Evolutionary conservation across 2,113 vertebrate genomes (phyloP).

Genomic region (Vombatus ursinus): DNA sequence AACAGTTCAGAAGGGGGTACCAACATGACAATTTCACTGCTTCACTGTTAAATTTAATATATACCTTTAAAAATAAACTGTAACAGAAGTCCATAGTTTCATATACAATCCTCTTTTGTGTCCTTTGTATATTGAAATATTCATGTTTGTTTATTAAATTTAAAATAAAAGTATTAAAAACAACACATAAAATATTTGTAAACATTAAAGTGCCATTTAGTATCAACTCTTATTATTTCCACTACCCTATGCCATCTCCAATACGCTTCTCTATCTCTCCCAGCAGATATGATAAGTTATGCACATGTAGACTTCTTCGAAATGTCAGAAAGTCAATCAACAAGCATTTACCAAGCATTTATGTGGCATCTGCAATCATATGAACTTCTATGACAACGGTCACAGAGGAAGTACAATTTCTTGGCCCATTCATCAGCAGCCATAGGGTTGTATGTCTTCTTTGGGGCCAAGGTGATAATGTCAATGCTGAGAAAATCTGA

Average conservation of each 20-base stretch:
- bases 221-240: not conserved
- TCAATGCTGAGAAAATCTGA: not conserved
- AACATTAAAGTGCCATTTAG: not conserved
- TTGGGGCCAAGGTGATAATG: constrained; percentile 28
- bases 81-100: not conserved
- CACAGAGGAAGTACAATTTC: constrained; percentile 40
- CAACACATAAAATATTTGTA: not conserved
- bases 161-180: not conserved
- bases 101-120: not conserved
- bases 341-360: not conserved
- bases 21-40: not conserved
- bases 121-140: not conserved
- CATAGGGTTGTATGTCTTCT: constrained; percentile 5
- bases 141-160: not conserved
- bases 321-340: not conserved
- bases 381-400: not conserved
- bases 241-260: not conserved
- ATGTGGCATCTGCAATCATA: not conserved
- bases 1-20: not conserved
- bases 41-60: not conserved
- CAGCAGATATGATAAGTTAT: not conserved
- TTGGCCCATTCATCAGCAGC: constrained; percentile 20
- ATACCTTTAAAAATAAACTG: not conserved
- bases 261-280: not conserved
- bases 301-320: not conserved